phyloP scores from a whole-genome alignment of 2,113 vertebrate species.

The Seriola rivoliana region DNA sequence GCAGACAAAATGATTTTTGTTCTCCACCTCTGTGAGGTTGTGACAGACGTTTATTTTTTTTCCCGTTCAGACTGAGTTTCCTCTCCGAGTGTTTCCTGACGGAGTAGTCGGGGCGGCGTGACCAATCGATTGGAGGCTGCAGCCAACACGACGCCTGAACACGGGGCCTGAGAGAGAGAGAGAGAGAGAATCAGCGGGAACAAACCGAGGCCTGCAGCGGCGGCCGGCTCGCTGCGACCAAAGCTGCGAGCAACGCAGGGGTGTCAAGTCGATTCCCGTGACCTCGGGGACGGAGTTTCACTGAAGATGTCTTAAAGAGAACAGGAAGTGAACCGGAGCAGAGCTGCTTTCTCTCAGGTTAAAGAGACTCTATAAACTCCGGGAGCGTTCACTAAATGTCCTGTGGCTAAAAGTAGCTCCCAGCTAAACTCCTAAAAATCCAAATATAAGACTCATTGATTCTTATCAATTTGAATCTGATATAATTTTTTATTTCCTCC shows the following conservation, averaged over 20 bases:
- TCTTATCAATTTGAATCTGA: too few relatives aligned
- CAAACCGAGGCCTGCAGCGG: conserved; percentile 24
- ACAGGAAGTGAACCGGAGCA: background rate
- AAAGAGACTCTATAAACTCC: background rate
- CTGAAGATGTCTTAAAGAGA: background rate
- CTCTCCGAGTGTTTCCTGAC: conserved; percentile 31
- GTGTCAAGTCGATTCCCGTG: background rate
- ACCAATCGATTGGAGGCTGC: conserved; percentile 66
- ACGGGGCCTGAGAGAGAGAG: conserved; percentile 19
- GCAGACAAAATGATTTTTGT: background rate
- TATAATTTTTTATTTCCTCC: too few relatives aligned
- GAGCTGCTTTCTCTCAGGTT: conserved; percentile 9
- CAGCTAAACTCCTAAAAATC: too few relatives aligned
- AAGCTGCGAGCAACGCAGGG: conserved; percentile 9
- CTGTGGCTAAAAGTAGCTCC: background rate
- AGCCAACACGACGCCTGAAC: conserved; percentile 51
- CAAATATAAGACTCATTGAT: too few relatives aligned
- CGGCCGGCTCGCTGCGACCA: background rate
- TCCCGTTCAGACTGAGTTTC: conserved; percentile 10
- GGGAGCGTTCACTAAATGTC: background rate
- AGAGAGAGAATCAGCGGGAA: conserved; percentile 22
- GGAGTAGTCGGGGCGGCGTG: conserved; percentile 43
- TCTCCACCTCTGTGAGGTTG: background rate
- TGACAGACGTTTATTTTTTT: background rate
- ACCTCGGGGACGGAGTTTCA: background rate